These are phyloP conservation scores for Arctopsyche grandis DNA, from an alignment of 1,140 invertebrate genomes.

Conservation along the genomic window DNA sequence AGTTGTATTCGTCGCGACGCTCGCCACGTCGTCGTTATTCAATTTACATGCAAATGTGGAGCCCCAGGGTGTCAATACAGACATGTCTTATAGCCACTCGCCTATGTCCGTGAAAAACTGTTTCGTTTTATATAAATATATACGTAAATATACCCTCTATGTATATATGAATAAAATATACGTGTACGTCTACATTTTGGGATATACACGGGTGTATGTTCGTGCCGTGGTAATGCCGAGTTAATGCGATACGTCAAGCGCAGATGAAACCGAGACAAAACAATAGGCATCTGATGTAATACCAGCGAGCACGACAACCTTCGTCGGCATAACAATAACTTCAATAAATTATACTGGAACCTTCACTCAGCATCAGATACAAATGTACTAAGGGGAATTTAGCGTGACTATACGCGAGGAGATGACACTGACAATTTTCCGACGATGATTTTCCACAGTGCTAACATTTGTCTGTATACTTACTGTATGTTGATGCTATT, in stretches of 20 bases:
- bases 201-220: no score
- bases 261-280: constrained; percentile 51
- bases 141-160: not conserved
- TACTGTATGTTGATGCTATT: no score
- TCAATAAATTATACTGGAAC: constrained; percentile 37
- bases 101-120: constrained; percentile 16
- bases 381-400: not conserved
- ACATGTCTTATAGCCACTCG: constrained; percentile 31
- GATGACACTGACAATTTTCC: no score
- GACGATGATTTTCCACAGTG: no score
- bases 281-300: constrained; percentile 45
- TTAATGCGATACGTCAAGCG: constrained; percentile 48
- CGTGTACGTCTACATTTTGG: no score
- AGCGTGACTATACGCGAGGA: not conserved
- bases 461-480: no score
- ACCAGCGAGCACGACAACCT: constrained; percentile 16
- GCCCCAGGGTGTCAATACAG: constrained; percentile 51
- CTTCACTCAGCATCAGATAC: not conserved
- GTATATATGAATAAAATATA: not conserved
- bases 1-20: constrained; percentile 11
- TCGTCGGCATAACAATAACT: constrained; percentile 36
- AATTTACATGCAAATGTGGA: constrained; percentile 67
- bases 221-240: constrained; percentile 35
- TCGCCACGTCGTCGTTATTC: constrained; percentile 63
- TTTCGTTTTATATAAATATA: constrained; percentile 3